Base-by-base conservation (phyloP, 2,888 invertebrate genomes). In the Caradrina clavipalpis region DNA sequence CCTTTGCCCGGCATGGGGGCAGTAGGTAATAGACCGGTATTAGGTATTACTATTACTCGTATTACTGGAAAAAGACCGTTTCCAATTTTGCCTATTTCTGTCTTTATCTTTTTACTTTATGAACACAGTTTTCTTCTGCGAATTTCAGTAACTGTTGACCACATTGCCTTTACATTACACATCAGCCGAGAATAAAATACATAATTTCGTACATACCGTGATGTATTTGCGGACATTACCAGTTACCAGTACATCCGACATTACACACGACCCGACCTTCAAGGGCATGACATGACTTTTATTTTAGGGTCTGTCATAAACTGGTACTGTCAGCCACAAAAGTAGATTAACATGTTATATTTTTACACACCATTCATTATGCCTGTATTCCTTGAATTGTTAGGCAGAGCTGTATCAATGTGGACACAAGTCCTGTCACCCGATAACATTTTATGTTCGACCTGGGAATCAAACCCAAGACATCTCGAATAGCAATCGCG, bases 271-370 rank as follows among this genome's bases (percentile, higher is more conserved):
- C 66, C 21, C 57, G 69, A 65, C 81, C 73, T 78, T 81, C 68
- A 63, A 83, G 75, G 84, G 73, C 68, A 68, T 68, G 49, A 73
- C 71, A 69, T 22, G 64, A 62, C 62, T 78, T 74, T 75, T 84
- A 82, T 82, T 82, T 82, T 82, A 84, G 80, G 82, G 80, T 51
- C 35, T 54, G 69, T 75, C 74, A 69, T 83, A 74, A 75, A 78
- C 54, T 58, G 42, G 53, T 54, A n/a, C 3, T n/a, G n/a, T n/a
- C n/a, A n/a, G n/a, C n/a, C n/a, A n/a, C n/a, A n/a, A n/a, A n/a
- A n/a, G n/a, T n/a, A n/a, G n/a, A n/a, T n/a, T n/a, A n/a, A n/a
- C n/a, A n/a, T n/a, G n/a, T n/a, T n/a, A n/a, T n/a, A n/a, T n/a
- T n/a, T n/a, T n/a, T n/a, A n/a, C n/a, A n/a, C n/a, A n/a, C n/a